A percentile compares a stretch with the other conserved stretches of the same genome.
These are phyloP conservation scores for Megathymus violae DNA, from an alignment of 1,140 invertebrate genomes.

Conservation along the genomic window DNA sequence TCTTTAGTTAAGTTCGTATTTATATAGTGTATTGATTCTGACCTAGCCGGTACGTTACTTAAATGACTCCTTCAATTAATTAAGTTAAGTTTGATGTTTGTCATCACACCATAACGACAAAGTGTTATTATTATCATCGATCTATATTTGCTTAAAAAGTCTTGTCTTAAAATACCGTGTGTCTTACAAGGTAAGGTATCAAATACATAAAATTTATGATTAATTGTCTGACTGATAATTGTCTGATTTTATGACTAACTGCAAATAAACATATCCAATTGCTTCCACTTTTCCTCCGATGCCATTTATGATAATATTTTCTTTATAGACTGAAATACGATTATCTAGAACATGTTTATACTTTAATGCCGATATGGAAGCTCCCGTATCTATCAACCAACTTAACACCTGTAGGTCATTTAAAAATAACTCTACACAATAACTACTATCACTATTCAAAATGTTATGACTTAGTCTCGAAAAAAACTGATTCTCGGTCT, in stretches of 20 bases:
- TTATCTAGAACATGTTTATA: conserved; percentile 30
- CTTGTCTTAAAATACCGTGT: conserved; percentile 41
- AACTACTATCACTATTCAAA: not conserved
- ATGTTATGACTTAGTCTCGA: conserved; percentile 30
- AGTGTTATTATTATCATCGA: conserved; percentile 13
- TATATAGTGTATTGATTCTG: conserved; percentile 39
- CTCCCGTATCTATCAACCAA: conserved; percentile 34
- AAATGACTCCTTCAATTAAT: not conserved
- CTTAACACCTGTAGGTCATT: not conserved
- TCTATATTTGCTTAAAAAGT: conserved; percentile 39
- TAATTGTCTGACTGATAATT: conserved; percentile 15
- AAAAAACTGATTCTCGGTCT: conserved; percentile 33
- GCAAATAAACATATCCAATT: conserved; percentile 40
- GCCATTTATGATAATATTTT: conserved; percentile 36
- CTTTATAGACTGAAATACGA: conserved; percentile 37
- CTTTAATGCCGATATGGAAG: conserved; percentile 40
- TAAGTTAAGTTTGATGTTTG: conserved; percentile 11
- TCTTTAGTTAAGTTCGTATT: conserved; percentile 24
- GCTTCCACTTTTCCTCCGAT: conserved; percentile 38
- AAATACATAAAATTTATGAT: conserved; percentile 43
- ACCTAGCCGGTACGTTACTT: conserved; percentile 33
- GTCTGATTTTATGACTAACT: conserved; percentile 20
- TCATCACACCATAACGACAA: conserved; percentile 26
- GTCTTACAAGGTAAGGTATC: conserved; percentile 35
- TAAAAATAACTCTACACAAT: too few species aligned